Evolutionary conservation across 2,797 vertebrate genomes (phyloP).

Genomic region (Sorex maritimensis): DNA sequence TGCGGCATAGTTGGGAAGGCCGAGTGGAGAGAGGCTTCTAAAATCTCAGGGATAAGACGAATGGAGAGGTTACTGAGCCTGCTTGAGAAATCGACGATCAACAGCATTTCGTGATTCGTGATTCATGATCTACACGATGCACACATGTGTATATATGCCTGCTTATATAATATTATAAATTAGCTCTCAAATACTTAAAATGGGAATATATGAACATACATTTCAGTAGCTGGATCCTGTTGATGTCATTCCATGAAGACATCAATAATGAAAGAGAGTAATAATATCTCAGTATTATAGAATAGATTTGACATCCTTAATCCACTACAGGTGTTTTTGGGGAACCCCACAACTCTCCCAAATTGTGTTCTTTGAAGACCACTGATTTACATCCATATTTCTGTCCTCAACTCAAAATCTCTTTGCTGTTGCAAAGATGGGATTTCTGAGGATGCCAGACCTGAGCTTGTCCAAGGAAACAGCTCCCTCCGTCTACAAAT

Average conservation of each 20-base stretch:
- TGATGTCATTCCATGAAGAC: neutral
- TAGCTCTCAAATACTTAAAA: neutral
- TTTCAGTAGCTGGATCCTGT: neutral
- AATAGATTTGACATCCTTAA: neutral
- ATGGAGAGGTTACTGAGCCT: too few relatives aligned
- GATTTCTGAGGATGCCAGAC: neutral
- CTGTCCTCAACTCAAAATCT: neutral
- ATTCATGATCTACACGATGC: too few relatives aligned
- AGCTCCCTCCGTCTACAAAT: neutral
- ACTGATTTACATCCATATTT: conserved; percentile 20
- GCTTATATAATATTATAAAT: neutral
- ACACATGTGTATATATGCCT: neutral
- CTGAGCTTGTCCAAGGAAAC: neutral
- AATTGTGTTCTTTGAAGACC: neutral
- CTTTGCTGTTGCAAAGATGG: neutral
- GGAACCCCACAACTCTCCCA: neutral
- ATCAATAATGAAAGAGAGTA: neutral
- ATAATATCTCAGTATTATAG: neutral
- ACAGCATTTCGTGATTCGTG: too few relatives aligned
- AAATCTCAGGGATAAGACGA: too few relatives aligned
- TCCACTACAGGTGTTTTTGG: neutral
- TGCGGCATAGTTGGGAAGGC: too few relatives aligned
- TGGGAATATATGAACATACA: neutral
- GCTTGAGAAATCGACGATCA: too few relatives aligned
- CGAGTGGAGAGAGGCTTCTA: too few relatives aligned